Base-by-base conservation (phyloP, 2,888 invertebrate genomes). In the Noctua janthina region DNA sequence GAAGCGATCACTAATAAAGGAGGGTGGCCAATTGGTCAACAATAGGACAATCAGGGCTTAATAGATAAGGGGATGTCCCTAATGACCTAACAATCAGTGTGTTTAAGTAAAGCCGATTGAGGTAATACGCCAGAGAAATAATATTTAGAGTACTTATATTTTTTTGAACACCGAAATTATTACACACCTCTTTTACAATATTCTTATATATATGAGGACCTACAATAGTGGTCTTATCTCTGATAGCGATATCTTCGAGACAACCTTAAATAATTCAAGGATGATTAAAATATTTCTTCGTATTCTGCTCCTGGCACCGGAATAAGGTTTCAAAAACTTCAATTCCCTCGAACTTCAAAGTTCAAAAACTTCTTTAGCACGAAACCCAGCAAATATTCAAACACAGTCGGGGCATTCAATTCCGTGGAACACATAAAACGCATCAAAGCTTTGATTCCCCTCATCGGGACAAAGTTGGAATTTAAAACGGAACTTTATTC, bases 381-480 rank as follows among this genome's bases (percentile, higher is more conserved):
- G 78, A 83, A 80, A n/a, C 43, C 49, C 72, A 39, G 68, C 49
- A 72, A 82, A 75, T 86, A 56, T 86, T 84, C 73, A 78, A 84
- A 75, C 81, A 49, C 67, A 71, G 13, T 39, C 74, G 66, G 51
- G 39, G 29, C n/a, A 46, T 35, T 67, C 66, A 35, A 78, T 87
- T 86, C 81, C 77, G 5, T 23, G 76, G 59, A 86, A 84, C 73
- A 84, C 77, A 78, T 84, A 85, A 85, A 84, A 84, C 85, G 73
- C 87, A 85, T 75, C 78, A 80, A 68, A 76, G 7, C 68, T 56
- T 68, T 46, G 81, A 80, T 87, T 77, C 70, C 64, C 71, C 73
- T 81, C 72, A 46, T 64, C 54, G 75, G 39, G 43, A 0, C 79
- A 86, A 84, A 89, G 67, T 82, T 81, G 69, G 82, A 78, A 82